These are phyloP conservation scores for Leptinotarsa peninsularis DNA, from an alignment of 2,888 invertebrate genomes.

Conservation along the genomic window DNA sequence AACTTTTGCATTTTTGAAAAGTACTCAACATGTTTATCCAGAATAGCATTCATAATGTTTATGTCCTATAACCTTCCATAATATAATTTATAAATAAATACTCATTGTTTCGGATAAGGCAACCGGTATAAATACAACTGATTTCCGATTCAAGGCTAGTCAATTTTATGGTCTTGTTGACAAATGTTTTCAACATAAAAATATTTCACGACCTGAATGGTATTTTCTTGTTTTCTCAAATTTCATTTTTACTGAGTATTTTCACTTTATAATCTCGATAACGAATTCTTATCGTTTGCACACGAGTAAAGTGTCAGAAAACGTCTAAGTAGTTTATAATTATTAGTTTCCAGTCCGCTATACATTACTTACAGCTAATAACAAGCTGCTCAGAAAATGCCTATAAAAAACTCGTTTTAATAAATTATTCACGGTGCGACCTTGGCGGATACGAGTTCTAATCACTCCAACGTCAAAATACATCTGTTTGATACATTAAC, in stretches of 20 bases:
- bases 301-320: conserved; percentile 59
- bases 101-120: background rate
- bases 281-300: conserved; percentile 28
- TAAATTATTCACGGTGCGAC: conserved; percentile 42
- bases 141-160: background rate
- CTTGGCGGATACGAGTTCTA: conserved; percentile 34
- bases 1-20: no score
- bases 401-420: conserved; percentile 48
- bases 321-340: conserved; percentile 63
- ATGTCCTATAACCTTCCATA: background rate
- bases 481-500: conserved; percentile 33
- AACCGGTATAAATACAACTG: background rate
- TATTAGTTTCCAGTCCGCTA: conserved; percentile 53
- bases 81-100: no score
- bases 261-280: background rate
- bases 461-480: conserved; percentile 41
- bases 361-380: conserved; percentile 49
- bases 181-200: background rate
- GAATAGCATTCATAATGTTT: no score
- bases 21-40: no score
- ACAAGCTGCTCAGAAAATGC: conserved; percentile 45
- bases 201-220: background rate
- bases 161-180: background rate
- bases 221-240: background rate
- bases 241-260: background rate